phyloP scores from a whole-genome alignment of 2,113 vertebrate species.

The Phaetusa simplex region DNA sequence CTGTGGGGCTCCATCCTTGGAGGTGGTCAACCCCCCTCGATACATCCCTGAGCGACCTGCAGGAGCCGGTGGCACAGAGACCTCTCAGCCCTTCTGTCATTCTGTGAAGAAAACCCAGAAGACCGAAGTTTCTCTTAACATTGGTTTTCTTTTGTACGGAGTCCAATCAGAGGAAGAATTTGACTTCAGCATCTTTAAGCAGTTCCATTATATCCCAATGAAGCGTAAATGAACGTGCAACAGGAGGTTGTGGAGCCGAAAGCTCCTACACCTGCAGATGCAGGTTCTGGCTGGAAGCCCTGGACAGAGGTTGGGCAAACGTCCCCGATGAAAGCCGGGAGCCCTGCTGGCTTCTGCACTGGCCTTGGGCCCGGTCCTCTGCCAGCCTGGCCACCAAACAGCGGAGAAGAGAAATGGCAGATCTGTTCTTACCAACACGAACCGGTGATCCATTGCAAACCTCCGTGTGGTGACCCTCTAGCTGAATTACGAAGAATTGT shows the following conservation, averaged over 20 bases:
- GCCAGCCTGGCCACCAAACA: not conserved
- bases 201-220: not conserved
- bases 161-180: not conserved
- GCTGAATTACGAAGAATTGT: not conserved
- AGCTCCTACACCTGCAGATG: not conserved
- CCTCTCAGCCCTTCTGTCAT: too few species aligned
- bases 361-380: not conserved
- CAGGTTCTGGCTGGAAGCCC: not conserved
- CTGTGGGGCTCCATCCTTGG: not conserved
- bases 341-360: not conserved
- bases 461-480: not conserved
- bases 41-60: fast-evolving
- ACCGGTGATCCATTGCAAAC: not conserved
- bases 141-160: not conserved
- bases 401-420: not conserved
- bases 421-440: not conserved
- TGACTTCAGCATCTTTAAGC: too few species aligned
- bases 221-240: not conserved
- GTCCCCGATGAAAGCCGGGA: not conserved
- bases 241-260: not conserved
- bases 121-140: not conserved
- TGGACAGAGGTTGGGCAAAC: too few species aligned
- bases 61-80: not conserved
- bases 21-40: not conserved
- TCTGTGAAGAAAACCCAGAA: not conserved